Percentiles rank a stretch among this genome's conserved stretches.
Conservation (phyloP, 2,113 vertebrate species). For the Leptobrachium ailaonicum region DNA sequence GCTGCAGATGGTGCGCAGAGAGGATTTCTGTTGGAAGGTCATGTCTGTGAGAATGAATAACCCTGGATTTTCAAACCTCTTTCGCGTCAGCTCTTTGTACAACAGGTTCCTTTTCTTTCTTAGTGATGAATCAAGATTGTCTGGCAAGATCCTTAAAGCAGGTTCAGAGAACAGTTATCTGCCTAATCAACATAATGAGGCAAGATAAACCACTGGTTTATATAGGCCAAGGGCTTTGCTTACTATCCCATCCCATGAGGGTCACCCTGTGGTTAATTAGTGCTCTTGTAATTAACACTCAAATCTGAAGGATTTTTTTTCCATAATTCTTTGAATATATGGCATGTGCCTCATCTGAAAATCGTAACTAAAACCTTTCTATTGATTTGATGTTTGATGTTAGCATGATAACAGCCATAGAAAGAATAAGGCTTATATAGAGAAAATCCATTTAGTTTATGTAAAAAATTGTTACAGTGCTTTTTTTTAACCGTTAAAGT, state of each 20-base stretch:
- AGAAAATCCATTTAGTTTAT: no score
- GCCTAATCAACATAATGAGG: not conserved
- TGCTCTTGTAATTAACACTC: constrained; percentile 23
- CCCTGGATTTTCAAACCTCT: not conserved
- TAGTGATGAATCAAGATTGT: not conserved
- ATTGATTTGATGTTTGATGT: no score
- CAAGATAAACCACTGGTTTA: constrained; percentile 16
- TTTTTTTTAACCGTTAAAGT: no score
- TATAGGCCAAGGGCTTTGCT: constrained; percentile 4
- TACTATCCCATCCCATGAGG: constrained; percentile 8
- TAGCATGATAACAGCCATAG: no score
- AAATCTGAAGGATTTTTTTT: not conserved
- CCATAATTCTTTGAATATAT: no score
- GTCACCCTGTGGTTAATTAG: constrained; percentile 31
- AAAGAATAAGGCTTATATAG: no score
- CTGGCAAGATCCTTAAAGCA: not conserved
- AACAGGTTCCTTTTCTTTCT: not conserved
- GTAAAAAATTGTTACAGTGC: no score
- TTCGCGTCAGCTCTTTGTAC: not conserved
- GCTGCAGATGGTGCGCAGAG: constrained; percentile 37
- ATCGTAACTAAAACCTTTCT: no score
- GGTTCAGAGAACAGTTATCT: not conserved
- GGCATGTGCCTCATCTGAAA: no score
- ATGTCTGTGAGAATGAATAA: not conserved
- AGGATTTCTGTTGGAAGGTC: constrained; percentile 18